Conservation (phyloP, 2,888 invertebrate genomes). For the Oligia strigilis region DNA sequence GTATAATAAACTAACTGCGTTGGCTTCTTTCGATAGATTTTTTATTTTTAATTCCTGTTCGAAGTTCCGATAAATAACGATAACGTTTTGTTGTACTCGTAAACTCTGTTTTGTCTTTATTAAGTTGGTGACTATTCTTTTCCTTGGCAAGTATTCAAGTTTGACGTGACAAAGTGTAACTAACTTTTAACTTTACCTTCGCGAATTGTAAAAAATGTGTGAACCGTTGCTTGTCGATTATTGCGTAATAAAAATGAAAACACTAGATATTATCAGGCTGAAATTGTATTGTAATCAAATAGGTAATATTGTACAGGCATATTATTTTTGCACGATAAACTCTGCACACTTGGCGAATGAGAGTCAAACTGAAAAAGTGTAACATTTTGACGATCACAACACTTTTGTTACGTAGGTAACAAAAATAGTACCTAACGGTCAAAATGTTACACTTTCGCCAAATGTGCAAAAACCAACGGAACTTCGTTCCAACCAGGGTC, state of each 20-base stretch:
- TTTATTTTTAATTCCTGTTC: constrained; percentile 43
- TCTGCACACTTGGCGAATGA: neutral
- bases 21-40: constrained; percentile 49
- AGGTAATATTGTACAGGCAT: neutral
- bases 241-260: neutral
- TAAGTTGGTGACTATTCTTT: constrained; percentile 32
- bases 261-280: neutral
- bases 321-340: neutral
- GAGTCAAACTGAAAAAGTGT: neutral
- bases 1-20: constrained; percentile 44
- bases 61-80: constrained; percentile 32
- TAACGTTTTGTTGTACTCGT: constrained; percentile 19
- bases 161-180: neutral
- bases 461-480: neutral
- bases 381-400: neutral
- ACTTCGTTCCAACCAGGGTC: neutral
- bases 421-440: neutral
- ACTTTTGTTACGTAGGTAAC: neutral
- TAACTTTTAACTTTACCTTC: constrained; percentile 4
- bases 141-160: constrained; percentile 26
- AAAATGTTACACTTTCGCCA: neutral
- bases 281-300: neutral
- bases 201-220: neutral
- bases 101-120: constrained; percentile 11
- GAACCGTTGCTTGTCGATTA: neutral